phyloP scores from a whole-genome alignment of 2,888 invertebrate genomes.

The Epirrita christyi region DNA sequence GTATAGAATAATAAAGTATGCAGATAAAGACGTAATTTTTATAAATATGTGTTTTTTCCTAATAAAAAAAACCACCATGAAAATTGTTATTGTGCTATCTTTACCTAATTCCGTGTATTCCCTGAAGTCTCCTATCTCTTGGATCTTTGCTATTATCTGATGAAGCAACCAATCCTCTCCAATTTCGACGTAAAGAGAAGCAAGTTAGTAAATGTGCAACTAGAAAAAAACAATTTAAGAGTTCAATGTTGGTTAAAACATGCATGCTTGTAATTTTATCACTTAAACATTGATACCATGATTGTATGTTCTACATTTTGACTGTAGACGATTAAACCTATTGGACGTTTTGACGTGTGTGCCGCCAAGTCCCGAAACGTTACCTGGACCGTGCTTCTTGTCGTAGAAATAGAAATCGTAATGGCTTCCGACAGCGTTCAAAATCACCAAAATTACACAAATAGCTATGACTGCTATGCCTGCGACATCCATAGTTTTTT shows the following conservation, averaged over 20 bases:
- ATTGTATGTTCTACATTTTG: too few relatives aligned
- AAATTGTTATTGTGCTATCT: too few relatives aligned
- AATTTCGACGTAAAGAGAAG: constrained; percentile 53
- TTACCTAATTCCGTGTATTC: constrained; percentile 48
- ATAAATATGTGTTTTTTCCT: too few relatives aligned
- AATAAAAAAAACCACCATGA: too few relatives aligned
- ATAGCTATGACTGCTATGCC: constrained; percentile 33
- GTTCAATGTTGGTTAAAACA: too few relatives aligned
- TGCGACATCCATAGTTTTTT: constrained; percentile 13
- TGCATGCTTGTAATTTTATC: too few relatives aligned
- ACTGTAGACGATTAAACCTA: too few relatives aligned
- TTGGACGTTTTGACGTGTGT: too few relatives aligned
- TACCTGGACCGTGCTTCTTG: constrained; percentile 11
- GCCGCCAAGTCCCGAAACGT: too few relatives aligned
- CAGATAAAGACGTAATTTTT: too few relatives aligned
- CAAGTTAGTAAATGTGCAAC: constrained; percentile 38
- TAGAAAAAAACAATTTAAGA: constrained; percentile 4
- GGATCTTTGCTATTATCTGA: constrained; percentile 25
- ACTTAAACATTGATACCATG: too few relatives aligned
- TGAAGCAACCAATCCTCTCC: constrained; percentile 40
- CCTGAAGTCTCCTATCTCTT: constrained; percentile 36
- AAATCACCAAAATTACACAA: constrained; percentile 39
- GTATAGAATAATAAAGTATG: too few relatives aligned
- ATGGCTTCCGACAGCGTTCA: constrained; percentile 43
- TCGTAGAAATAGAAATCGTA: constrained; percentile 31